Base-by-base conservation (phyloP, 2,888 invertebrate genomes). In the Ornithoptera priamus region DNA sequence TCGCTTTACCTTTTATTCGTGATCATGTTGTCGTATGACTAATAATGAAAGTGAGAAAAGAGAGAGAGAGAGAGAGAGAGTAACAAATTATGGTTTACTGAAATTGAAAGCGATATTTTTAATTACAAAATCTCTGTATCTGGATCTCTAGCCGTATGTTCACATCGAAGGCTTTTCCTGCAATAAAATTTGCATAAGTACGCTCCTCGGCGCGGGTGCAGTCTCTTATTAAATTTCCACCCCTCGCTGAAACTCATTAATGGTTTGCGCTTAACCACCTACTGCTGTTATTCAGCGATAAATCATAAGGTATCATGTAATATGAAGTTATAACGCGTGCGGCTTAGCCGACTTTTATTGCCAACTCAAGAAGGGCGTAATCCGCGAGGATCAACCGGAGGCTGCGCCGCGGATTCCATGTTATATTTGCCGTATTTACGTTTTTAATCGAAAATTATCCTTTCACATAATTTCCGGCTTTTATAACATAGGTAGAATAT, bases 151-250 rank as follows among this genome's bases (percentile, higher is more conserved):
- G 65, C 81, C 83, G 83, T 88, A 76, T 78, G 76, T 86, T 82
- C 74, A 80, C 75, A 70, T 72, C 73, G 79, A 78, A 86, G 88
- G 90, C 84, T 89, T 88, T 86, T 79, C 82, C 82, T 85, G 85
- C 90, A 86, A 90, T 92, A 92, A 92, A 92, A 92, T 91, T 92
- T 91, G 89, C 92, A 92, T 92, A 92, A 92, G 89, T 90, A 90
- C 92, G 89, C 86, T 86, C 84, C 87, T 84, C 83, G 85, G 86
- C 89, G 83, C 86, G 78, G 84, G 81, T 84, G 83, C 85, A 79
- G 85, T 86, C 86, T 90, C 91, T 92, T 92, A 92, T 92, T 92
- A 92, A 92, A 92, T 92, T 92, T 92, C 90, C 84, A 84, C 89
- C 91, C 90, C 90, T 88, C 46, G 46, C 87, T 80, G 81, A 84